These are phyloP conservation scores for Chelonoidis abingdonii DNA, from an alignment of 2,113 vertebrate genomes.

Conservation along the genomic window DNA sequence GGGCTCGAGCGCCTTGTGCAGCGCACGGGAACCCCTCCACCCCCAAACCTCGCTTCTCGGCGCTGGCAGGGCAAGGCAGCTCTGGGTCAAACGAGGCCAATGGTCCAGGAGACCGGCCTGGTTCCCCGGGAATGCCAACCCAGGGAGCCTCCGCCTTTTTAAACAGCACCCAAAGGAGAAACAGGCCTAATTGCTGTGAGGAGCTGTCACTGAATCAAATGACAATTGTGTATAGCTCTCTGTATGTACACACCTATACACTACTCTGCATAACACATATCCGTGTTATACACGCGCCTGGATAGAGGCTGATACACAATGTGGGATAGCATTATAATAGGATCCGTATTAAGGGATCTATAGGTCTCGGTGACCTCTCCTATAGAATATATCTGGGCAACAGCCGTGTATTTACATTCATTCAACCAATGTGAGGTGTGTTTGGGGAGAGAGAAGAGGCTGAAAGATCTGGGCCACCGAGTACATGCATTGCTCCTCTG, in stretches of 20 bases:
- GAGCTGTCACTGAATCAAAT: not conserved
- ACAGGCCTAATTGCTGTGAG: not conserved
- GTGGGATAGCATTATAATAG: too few species aligned
- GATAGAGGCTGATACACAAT: too few species aligned
- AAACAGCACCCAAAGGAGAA: not conserved
- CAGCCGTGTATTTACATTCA: not conserved
- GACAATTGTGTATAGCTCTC: too few species aligned
- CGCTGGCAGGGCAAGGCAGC: not conserved
- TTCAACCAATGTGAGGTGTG: not conserved
- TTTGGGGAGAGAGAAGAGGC: not conserved
- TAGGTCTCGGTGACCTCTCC: too few species aligned
- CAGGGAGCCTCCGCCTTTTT: not conserved
- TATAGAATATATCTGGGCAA: not conserved
- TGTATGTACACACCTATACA: too few species aligned
- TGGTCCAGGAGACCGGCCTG: not conserved
- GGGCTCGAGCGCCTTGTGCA: too few species aligned
- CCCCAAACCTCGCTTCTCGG: too few species aligned
- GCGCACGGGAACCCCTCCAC: too few species aligned
- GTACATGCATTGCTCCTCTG: not conserved
- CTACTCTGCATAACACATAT: too few species aligned
- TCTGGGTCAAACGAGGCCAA: not conserved
- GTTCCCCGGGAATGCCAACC: not conserved
- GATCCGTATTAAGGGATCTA: too few species aligned
- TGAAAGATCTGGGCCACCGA: not conserved
- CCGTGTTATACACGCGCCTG: too few species aligned